phyloP scores from a whole-genome alignment of 1,140 invertebrate genomes.

The Anthonomus grandis region DNA sequence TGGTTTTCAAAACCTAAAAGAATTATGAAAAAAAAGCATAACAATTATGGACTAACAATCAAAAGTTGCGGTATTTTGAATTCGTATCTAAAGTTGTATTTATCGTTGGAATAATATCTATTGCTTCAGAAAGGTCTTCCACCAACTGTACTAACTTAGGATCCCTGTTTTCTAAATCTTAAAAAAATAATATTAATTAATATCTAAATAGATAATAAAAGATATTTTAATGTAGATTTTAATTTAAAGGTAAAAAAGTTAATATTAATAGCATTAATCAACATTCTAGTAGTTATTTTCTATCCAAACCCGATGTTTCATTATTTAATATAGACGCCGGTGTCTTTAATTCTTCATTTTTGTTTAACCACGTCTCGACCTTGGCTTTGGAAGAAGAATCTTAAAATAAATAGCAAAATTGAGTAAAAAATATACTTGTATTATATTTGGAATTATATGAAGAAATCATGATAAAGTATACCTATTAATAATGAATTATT shows the following conservation, averaged over 20 bases:
- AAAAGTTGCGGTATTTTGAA: background rate
- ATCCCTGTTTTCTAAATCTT: conserved; percentile 4
- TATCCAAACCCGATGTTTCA: no score
- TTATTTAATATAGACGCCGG: no score
- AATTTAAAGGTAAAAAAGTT: no score
- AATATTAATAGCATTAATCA: no score
- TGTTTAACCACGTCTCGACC: conserved; percentile 7
- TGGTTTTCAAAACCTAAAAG: conserved; percentile 1
- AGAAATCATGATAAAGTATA: conserved; percentile 5
- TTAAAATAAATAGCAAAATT: conserved; percentile 13
- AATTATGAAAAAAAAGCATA: no score
- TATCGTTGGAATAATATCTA: conserved; percentile 5
- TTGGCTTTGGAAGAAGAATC: conserved; percentile 7
- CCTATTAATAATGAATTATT: conserved; percentile 2
- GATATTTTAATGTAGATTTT: no score
- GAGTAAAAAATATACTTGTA: background rate
- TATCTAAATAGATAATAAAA: no score
- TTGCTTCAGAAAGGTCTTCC: conserved; percentile 3
- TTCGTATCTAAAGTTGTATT: conserved; percentile 6
- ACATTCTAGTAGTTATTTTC: no score
- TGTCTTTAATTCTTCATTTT: conserved; percentile 2
- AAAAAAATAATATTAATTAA: no score
- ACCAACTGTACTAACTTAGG: conserved; percentile 6
- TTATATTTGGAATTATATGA: background rate
- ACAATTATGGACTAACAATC: conserved; percentile 5